A percentile compares a stretch with the other conserved stretches of the same genome.
These are phyloP conservation scores for Bimastos eiseni DNA, from an alignment of 2,888 invertebrate genomes.

Conservation along the genomic window DNA sequence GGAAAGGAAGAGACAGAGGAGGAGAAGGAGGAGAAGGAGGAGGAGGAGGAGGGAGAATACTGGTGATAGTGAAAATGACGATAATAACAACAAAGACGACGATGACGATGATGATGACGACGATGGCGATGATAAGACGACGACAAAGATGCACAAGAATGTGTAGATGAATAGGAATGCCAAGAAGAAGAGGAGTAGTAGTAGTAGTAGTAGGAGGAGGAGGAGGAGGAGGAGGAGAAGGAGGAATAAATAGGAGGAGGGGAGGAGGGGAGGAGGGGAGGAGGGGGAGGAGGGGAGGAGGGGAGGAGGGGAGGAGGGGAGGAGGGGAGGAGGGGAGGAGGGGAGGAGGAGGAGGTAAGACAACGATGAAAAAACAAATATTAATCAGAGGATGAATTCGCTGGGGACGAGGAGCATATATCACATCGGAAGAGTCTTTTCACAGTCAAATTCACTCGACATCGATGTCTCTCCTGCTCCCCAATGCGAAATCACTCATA, in stretches of 20 bases:
- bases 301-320: background rate
- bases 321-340: too few relatives aligned
- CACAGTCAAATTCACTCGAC: too few relatives aligned
- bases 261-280: background rate
- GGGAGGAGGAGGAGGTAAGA: background rate
- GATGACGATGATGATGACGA: too few relatives aligned
- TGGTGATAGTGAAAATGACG: too few relatives aligned
- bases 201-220: background rate
- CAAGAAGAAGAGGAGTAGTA: background rate
- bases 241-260: background rate
- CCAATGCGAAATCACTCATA: background rate
- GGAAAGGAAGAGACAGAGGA: background rate
- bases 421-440: too few relatives aligned
- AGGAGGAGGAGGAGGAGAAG: background rate
- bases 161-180: background rate
- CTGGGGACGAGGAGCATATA: background rate
- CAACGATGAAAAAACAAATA: background rate
- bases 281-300: background rate
- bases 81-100: too few relatives aligned
- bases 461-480: background rate
- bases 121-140: background rate
- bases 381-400: too few relatives aligned
- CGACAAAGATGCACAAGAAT: background rate
- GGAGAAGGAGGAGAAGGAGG: background rate
- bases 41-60: background rate